Conservation (phyloP, 2,797 vertebrate species). For the Botia kubotai region DNA sequence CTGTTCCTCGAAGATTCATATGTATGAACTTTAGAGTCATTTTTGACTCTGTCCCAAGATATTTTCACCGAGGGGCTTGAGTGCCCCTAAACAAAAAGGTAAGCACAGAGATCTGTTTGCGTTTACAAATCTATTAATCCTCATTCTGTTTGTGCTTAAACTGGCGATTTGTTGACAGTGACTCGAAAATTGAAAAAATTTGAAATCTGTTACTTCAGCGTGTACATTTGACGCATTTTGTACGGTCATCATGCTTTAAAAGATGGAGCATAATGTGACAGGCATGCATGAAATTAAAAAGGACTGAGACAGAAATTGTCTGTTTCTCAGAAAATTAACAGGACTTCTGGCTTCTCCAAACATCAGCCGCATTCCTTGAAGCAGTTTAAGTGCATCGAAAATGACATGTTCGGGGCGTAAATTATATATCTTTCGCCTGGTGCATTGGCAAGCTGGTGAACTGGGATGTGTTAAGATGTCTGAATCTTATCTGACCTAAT, state of each 20-base stretch:
- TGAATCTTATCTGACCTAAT: constrained; percentile 44
- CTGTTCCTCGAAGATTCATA: too few species aligned
- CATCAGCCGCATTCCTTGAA: constrained; percentile 18
- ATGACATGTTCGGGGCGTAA: constrained; percentile 43
- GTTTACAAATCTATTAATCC: not conserved
- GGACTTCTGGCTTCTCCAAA: constrained; percentile 23
- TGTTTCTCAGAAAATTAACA: constrained; percentile 26
- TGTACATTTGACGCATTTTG: not conserved
- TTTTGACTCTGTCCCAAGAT: too few species aligned
- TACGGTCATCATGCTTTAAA: constrained; percentile 29
- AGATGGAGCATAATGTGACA: constrained; percentile 31
- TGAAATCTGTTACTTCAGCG: not conserved
- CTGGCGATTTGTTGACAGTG: constrained; percentile 23
- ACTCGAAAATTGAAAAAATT: constrained; percentile 20
- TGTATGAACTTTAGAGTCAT: too few species aligned
- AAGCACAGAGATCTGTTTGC: not conserved
- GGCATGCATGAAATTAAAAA: constrained; percentile 45
- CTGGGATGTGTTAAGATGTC: constrained; percentile 47
- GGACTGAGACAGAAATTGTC: constrained; percentile 15
- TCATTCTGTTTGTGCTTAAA: constrained; percentile 41
- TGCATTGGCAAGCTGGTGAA: constrained; percentile 32
- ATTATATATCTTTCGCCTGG: constrained; percentile 45
- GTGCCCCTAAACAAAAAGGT: not conserved
- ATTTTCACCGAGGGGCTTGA: too few species aligned
- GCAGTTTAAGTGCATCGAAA: constrained; percentile 44